Conservation (phyloP, 1,140 invertebrate species). For the Bombus waltoni region DNA sequence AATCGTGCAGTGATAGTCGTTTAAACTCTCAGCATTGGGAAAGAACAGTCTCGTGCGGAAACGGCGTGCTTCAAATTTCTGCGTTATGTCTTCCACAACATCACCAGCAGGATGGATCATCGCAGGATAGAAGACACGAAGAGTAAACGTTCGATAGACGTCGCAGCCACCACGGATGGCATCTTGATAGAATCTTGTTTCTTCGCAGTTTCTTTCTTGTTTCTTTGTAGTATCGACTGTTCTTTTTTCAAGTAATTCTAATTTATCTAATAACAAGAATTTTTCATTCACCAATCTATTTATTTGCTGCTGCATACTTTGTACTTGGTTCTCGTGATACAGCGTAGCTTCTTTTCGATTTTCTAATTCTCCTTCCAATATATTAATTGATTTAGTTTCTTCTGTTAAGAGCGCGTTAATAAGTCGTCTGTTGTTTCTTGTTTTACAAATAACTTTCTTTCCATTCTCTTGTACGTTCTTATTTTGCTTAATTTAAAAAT, state of each 20-base stretch:
- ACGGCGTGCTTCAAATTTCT: no score
- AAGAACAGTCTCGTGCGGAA: no score
- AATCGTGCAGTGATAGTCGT: no score
- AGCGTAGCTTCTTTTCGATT: constrained; percentile 55
- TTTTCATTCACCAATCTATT: constrained; percentile 48
- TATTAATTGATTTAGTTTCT: constrained; percentile 67
- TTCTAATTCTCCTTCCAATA: constrained; percentile 72
- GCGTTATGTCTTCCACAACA: no score
- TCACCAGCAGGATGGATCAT: no score
- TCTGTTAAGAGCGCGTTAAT: constrained; percentile 69
- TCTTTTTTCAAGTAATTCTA: constrained; percentile 13
- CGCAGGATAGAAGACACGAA: no score
- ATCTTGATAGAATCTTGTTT: no score
- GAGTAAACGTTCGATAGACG: no score
- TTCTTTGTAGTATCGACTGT: neutral
- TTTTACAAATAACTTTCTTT: constrained; percentile 62
- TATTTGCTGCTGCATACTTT: constrained; percentile 52
- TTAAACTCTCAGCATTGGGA: no score
- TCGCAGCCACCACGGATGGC: no score
- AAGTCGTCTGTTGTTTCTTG: constrained; percentile 71
- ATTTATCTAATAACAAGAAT: neutral
- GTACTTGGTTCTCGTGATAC: constrained; percentile 57
- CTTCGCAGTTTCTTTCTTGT: neutral
- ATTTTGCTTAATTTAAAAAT: constrained; percentile 77
- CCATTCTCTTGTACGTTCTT: constrained; percentile 71